phyloP scores from a whole-genome alignment of 2,888 invertebrate species.

The Rotaria macrura region DNA sequence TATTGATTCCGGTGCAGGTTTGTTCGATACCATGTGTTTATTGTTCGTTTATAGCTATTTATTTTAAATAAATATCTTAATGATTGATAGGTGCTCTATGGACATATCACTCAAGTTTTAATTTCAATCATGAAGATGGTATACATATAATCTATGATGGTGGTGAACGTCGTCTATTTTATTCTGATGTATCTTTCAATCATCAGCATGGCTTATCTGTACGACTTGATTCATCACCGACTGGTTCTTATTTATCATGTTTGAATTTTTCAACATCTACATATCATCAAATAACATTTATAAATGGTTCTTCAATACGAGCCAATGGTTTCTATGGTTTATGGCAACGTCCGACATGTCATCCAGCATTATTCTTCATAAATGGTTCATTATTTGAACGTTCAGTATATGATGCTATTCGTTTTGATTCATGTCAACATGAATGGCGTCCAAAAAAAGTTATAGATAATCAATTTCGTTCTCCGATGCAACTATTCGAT shows the following conservation, averaged over 20 bases:
- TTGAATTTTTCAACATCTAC: not conserved
- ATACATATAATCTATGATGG: not conserved
- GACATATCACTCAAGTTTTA: constrained; percentile 1
- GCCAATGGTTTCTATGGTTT: constrained; percentile 1
- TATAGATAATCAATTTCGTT: constrained; percentile 3
- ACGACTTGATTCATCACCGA: not conserved
- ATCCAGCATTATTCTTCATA: not conserved
- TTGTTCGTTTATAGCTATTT: not conserved
- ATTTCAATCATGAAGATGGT: not conserved
- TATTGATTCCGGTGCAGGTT: constrained; percentile 32
- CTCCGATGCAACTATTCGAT: not conserved
- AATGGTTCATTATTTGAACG: constrained; percentile 21
- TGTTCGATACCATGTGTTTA: not conserved
- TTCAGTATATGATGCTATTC: not conserved
- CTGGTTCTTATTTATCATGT: not conserved
- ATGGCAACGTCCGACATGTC: not conserved
- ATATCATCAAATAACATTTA: not conserved
- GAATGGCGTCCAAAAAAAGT: constrained; percentile 19
- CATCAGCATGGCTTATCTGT: not conserved
- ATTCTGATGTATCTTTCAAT: not conserved
- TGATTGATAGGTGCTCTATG: not conserved
- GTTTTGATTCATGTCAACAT: constrained; percentile 14
- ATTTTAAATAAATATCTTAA: not conserved
- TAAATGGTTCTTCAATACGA: not conserved
- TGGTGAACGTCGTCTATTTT: constrained; percentile 2